Conservation (phyloP, 2,888 invertebrate species). For the Maniola hyperantus region DNA sequence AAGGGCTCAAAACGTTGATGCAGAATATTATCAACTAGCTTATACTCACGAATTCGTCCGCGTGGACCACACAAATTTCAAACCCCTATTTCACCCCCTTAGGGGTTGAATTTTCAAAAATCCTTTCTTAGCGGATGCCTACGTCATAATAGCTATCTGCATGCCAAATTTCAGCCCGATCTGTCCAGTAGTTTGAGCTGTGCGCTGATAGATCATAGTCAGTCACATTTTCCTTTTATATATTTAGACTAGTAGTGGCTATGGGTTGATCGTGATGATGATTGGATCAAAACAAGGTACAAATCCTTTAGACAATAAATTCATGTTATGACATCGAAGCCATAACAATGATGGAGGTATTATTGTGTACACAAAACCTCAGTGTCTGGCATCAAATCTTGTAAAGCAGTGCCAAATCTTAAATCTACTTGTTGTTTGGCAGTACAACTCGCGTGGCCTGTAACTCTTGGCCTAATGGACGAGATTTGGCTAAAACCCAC, state of each 20-base stretch:
- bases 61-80: neutral
- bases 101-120: neutral
- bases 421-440: constrained; percentile 19
- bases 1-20: no score
- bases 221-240: no score
- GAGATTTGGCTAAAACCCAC: neutral
- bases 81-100: neutral
- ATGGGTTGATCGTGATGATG: no score
- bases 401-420: constrained; percentile 17
- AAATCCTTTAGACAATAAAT: neutral
- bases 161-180: no score
- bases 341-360: constrained; percentile 15
- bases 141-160: no score
- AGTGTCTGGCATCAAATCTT: constrained; percentile 14
- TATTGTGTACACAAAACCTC: neutral
- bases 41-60: no score
- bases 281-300: neutral
- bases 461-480: neutral
- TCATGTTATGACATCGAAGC: neutral
- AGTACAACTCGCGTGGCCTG: neutral
- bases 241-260: no score
- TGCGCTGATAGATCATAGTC: no score
- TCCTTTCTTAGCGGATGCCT: no score
- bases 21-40: no score
- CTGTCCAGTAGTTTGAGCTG: no score